Conservation (phyloP, 2,113 vertebrate species). For the Clarias gariepinus region DNA sequence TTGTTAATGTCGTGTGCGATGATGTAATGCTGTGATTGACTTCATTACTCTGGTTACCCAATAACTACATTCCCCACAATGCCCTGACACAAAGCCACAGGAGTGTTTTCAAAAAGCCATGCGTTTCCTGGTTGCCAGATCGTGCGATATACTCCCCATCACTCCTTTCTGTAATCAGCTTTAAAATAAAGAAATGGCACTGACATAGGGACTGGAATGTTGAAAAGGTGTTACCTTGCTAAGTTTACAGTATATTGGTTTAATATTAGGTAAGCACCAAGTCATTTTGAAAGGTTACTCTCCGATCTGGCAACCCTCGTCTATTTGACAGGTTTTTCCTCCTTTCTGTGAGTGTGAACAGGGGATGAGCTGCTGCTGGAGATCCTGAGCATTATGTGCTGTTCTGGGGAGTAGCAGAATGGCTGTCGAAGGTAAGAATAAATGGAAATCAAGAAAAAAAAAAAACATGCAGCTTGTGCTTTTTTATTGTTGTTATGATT, state of each 20-base stretch:
- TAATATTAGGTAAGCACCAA: neutral
- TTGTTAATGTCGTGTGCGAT: neutral
- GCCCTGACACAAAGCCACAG: constrained; percentile 56
- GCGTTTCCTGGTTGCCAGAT: constrained; percentile 35
- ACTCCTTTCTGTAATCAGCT: too few relatives aligned
- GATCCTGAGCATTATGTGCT: constrained; percentile 62
- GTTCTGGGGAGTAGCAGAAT: constrained; percentile 67
- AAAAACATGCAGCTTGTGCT: neutral
- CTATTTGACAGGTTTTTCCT: constrained; percentile 57
- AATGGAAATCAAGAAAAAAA: too few relatives aligned
- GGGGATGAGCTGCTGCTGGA: constrained; percentile 56
- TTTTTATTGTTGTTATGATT: too few relatives aligned
- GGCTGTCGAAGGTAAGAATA: constrained; percentile 76
- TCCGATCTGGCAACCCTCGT: constrained; percentile 45
- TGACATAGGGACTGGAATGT: neutral
- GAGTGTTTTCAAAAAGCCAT: constrained; percentile 25
- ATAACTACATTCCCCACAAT: constrained; percentile 72
- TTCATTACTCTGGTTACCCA: neutral
- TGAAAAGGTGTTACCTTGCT: neutral
- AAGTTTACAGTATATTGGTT: neutral
- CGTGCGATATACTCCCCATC: neutral
- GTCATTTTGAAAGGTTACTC: neutral
- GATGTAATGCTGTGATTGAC: neutral
- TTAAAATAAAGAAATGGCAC: neutral
- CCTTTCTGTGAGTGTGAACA: constrained; percentile 70